Evolutionary conservation across 2,113 vertebrate species (phyloP).

Genomic region (Lontra canadensis): DNA sequence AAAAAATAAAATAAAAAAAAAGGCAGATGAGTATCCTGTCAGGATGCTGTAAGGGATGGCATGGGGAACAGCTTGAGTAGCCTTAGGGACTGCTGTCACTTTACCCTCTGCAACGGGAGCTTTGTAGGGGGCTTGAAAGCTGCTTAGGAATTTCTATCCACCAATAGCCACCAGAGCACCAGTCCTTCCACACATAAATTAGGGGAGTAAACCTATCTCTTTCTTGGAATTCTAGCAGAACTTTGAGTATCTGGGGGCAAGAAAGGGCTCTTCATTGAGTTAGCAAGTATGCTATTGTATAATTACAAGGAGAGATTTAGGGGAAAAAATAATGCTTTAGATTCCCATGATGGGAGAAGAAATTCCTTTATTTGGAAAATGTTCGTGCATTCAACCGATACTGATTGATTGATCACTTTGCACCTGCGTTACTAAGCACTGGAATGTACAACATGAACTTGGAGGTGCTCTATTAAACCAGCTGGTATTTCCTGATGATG

Average conservation of each 20-base stretch:
- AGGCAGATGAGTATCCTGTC: neutral
- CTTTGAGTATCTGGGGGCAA: neutral
- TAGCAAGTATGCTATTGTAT: neutral
- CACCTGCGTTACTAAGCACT: neutral
- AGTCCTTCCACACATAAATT: neutral
- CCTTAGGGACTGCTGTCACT: neutral
- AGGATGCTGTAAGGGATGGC: no score
- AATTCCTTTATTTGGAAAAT: constrained; percentile 4
- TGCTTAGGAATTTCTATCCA: neutral
- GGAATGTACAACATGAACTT: neutral
- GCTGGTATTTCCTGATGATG: neutral
- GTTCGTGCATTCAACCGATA: neutral
- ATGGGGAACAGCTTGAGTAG: neutral
- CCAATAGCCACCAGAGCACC: neutral
- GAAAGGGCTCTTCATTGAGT: neutral
- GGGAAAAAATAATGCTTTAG: neutral
- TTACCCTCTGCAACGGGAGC: neutral
- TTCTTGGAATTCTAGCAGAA: constrained; percentile 2
- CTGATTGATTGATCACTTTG: neutral
- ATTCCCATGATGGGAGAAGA: neutral
- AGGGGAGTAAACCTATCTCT: neutral
- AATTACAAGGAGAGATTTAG: neutral
- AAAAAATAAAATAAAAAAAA: no score
- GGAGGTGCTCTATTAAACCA: neutral
- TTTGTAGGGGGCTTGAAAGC: neutral